Evolutionary conservation across 2,888 invertebrate species (phyloP).

Genomic region (Pterostichus niger): DNA sequence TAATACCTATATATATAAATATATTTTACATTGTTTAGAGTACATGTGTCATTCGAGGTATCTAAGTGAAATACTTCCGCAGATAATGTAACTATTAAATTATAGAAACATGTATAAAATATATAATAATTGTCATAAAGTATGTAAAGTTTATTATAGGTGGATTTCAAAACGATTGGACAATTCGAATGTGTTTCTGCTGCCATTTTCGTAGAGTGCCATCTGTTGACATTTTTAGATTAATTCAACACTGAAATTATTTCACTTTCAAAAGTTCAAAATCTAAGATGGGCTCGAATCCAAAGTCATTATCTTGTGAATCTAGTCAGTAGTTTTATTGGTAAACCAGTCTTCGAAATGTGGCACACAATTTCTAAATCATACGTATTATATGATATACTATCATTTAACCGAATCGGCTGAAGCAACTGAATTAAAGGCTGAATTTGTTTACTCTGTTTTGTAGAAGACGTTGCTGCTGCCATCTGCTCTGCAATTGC

Average conservation of each 20-base stretch:
- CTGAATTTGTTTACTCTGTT: slow-evolving; percentile 64
- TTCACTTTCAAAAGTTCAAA: slow-evolving; percentile 22
- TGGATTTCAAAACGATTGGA: slow-evolving; percentile 59
- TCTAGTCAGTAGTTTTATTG: slow-evolving; percentile 66
- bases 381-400: slow-evolving; percentile 42
- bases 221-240: slow-evolving; percentile 52
- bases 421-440: slow-evolving; percentile 49
- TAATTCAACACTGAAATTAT: slow-evolving; percentile 11
- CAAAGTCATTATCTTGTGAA: slow-evolving; percentile 62
- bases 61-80: slow-evolving; percentile 61
- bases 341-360: slow-evolving; percentile 64
- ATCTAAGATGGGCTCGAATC: slow-evolving; percentile 54
- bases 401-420: slow-evolving; percentile 42
- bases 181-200: slow-evolving; percentile 60
- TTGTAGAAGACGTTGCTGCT: neutral
- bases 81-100: slow-evolving; percentile 64
- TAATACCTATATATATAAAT: slow-evolving; percentile 63
- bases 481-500: neutral
- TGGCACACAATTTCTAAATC: slow-evolving; percentile 59
- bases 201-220: slow-evolving; percentile 65
- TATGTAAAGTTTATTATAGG: slow-evolving; percentile 65
- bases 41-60: slow-evolving; percentile 66
- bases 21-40: slow-evolving; percentile 65
- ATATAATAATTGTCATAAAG: slow-evolving; percentile 65
- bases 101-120: slow-evolving; percentile 66